Conservation (phyloP, 1,140 invertebrate species). For the Periplaneta americana region DNA sequence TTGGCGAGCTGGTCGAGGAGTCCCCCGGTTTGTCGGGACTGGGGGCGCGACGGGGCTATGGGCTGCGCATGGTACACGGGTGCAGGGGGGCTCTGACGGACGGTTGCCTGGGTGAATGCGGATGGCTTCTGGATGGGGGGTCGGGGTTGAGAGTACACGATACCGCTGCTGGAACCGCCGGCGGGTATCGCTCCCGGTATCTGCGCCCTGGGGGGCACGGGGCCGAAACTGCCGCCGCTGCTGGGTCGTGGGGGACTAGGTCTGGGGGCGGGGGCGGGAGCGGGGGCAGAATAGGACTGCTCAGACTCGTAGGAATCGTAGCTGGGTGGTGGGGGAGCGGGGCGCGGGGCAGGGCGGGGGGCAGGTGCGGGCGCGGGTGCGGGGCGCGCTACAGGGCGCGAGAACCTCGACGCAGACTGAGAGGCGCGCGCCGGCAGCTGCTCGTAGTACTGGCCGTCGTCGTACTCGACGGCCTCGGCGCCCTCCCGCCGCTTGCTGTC, state of each 20-base stretch:
- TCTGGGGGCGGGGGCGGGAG: neutral
- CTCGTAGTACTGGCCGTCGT: constrained; percentile 41
- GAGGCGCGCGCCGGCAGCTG: constrained; percentile 27
- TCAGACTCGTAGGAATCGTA: constrained; percentile 7
- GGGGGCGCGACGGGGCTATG: constrained; percentile 15
- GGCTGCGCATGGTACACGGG: constrained; percentile 24
- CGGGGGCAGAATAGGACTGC: constrained; percentile 3
- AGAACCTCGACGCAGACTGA: constrained; percentile 21
- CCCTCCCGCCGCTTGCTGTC: constrained; percentile 39
- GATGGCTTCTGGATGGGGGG: neutral
- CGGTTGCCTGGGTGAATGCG: neutral
- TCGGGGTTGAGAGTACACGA: neutral
- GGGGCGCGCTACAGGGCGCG: constrained; percentile 22
- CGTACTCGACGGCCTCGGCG: constrained; percentile 36
- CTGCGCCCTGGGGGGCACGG: neutral
- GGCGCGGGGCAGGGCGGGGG: neutral
- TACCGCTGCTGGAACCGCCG: neutral
- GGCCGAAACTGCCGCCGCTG: neutral
- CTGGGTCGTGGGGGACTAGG: neutral
- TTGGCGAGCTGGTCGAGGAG: constrained; percentile 73
- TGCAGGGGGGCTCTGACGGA: constrained; percentile 19
- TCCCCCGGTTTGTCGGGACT: constrained; percentile 38
- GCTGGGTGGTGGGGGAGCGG: neutral
- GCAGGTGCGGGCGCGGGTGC: constrained; percentile 8
- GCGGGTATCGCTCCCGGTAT: neutral